Evolutionary conservation across 37 sponge, comb jelly and placozoan species (phyloP), one percentile per base, ranked within the genome.

Genomic region (Aplysina aerophoba): DNA sequence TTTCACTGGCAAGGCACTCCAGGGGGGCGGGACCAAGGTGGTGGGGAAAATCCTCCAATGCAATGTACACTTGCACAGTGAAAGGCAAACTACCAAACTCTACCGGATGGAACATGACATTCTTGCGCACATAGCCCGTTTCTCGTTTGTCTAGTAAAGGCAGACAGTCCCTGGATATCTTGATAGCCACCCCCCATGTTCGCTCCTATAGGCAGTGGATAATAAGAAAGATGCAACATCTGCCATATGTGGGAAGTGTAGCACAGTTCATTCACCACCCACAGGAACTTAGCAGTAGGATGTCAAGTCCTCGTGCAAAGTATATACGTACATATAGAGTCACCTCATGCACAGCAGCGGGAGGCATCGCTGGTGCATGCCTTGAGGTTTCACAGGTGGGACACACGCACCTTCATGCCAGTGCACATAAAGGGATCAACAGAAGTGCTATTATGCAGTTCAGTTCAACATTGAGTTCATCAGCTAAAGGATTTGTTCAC

Each of bases 131-230:
- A 79, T 98, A 98, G 30, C 99, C 99, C 41, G 55, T 91, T 62
- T 98, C 99, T 38, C 97, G 57, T 25, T 86, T 80, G 79, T 94
- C 79, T 19, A 98, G 88, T 67, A 90, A 88, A 54, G 88, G 78
- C 5, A 90, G 85, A 44, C 89, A 88, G 1, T 89, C 57, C 19
- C 82, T 80, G 0, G 83, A 33, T 1, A 94, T 84, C 62, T 91
- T 82, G 79, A 86, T 94, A 4, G 97, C 99, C n/a, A 91, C 35
- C 8, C 99, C 99, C 93, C 95, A 98, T 13, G 92, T 92, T 24
- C 37, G 31, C 57, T 73, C 93, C 88, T 90, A 33, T 12, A 73
- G 8, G 19, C 12, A 21, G 31, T 25, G 41, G 19, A 85, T 12
- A 77, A 59, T 8, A 44, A 44, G 6, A 44, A 8, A 44, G 50